A percentile compares a stretch with the other conserved stretches of the same genome.
These are phyloP conservation scores for Gopherus flavomarginatus DNA, from an alignment of 2,113 vertebrate genomes.

Conservation along the genomic window DNA sequence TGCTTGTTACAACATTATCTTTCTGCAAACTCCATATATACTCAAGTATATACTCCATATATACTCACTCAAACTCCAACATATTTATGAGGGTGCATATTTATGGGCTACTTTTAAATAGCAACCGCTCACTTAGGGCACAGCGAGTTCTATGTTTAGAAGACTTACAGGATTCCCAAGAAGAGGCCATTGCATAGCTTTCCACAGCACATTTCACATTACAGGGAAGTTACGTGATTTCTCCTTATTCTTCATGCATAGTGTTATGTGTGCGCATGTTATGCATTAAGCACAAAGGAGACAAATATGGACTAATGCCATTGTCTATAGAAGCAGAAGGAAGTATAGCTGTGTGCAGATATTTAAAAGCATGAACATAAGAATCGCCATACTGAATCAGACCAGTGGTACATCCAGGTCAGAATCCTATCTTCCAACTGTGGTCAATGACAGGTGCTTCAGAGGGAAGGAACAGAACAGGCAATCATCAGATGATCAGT, in stretches of 20 bases:
- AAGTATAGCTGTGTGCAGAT: neutral
- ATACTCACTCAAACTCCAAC: neutral
- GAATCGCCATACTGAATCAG: neutral
- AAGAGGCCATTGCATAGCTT: neutral
- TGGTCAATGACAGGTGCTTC: neutral
- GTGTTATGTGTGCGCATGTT: neutral
- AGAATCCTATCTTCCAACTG: neutral
- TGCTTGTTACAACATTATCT: constrained; percentile 25
- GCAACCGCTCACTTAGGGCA: constrained; percentile 6
- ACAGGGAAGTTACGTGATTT: neutral
- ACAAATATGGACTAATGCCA: accelerated
- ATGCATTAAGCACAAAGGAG: neutral
- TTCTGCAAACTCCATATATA: constrained; percentile 31
- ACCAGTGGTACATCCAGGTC: neutral
- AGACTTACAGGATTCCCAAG: neutral
- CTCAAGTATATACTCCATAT: neutral
- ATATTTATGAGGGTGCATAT: constrained; percentile 11
- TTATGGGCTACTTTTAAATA: constrained; percentile 7
- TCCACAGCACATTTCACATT: neutral
- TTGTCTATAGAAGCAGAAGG: neutral
- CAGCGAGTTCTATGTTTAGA: neutral
- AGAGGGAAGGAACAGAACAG: neutral
- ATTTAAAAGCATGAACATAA: neutral
- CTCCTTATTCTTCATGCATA: neutral
- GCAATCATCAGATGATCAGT: neutral